Evolutionary conservation across 2,888 invertebrate genomes (phyloP), one percentile per base, ranked within the genome.

Genomic region (Dilophus febrilis): DNA sequence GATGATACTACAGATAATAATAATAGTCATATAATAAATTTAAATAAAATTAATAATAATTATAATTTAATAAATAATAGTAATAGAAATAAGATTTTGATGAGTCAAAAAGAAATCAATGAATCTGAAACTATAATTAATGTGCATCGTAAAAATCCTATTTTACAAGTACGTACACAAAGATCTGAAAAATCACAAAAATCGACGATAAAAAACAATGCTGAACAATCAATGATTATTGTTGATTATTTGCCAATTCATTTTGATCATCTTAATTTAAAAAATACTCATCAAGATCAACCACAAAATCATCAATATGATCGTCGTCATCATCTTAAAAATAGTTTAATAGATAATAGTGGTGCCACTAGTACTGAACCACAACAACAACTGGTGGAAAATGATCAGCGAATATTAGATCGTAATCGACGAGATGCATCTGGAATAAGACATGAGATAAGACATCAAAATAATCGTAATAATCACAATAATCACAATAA

Each of bases 1-100:
- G 45, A 35, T 38, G 28, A 39, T 19, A 47, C 48, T 50, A 52
- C 48, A 48, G 27, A 26, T 31, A 33, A 33, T 34, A 4, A 39
- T 39, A 27, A 17, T 26, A 33, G 27, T 39, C 33, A 39, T 22
- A 19, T 34, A 39, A 19, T 34, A 26, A 27, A 37, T 17, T 6
- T 18, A 18, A 29, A 30, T 22, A 35, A 22, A 19, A 30, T 7
- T 30, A 35, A 27, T 36, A 13, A 29, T 40, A 29, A 30, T 26
- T 29, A 32, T 14, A 16, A 12, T 34, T n/a, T n/a, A 22, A 6
- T 8, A 18, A 29, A 30, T 22, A 35, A 22, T 30, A 30, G 13
- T 30, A 35, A 27, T 36, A 13, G 28, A 35, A 29, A 30, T 26
- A 35, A 32, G 34, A 16, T 17, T 34, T n/a, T n/a, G 8, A 6